Percentiles rank a stretch among this genome's conserved stretches.
phyloP scores from a whole-genome alignment of 2,888 invertebrate genomes.

The Thymelicus lineola region DNA sequence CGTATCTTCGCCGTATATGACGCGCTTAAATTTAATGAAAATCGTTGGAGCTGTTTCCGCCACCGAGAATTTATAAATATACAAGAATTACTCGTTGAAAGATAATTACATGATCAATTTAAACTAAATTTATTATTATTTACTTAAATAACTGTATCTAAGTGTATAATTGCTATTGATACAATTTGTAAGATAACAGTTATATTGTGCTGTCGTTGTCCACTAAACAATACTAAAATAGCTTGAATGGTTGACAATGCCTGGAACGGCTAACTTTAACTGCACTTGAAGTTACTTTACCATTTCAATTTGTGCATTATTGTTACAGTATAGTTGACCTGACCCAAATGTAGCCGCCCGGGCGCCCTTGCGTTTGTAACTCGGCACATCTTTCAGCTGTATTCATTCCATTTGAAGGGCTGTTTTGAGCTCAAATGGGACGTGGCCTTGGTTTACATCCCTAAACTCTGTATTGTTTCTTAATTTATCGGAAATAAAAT shows the following conservation, averaged over 20 bases:
- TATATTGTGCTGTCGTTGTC: too few species aligned
- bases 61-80: too few species aligned
- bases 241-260: not conserved
- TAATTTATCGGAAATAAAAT: too few species aligned
- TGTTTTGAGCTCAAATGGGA: constrained; percentile 3
- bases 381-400: constrained; percentile 15
- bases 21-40: too few species aligned
- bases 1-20: too few species aligned
- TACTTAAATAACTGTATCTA: too few species aligned
- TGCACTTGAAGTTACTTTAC: constrained; percentile 14
- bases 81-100: too few species aligned
- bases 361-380: constrained; percentile 16
- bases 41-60: too few species aligned
- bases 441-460: constrained; percentile 2
- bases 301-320: constrained; percentile 12
- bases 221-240: not conserved
- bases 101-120: too few species aligned
- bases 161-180: too few species aligned
- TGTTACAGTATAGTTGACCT: constrained; percentile 18
- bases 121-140: too few species aligned
- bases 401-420: constrained; percentile 18
- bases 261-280: constrained; percentile 1
- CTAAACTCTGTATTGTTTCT: not conserved
- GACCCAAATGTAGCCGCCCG: constrained; percentile 21
- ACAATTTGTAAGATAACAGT: too few species aligned